phyloP scores from a whole-genome alignment of 2,797 vertebrate genomes.

The Austrolebias charrua region DNA sequence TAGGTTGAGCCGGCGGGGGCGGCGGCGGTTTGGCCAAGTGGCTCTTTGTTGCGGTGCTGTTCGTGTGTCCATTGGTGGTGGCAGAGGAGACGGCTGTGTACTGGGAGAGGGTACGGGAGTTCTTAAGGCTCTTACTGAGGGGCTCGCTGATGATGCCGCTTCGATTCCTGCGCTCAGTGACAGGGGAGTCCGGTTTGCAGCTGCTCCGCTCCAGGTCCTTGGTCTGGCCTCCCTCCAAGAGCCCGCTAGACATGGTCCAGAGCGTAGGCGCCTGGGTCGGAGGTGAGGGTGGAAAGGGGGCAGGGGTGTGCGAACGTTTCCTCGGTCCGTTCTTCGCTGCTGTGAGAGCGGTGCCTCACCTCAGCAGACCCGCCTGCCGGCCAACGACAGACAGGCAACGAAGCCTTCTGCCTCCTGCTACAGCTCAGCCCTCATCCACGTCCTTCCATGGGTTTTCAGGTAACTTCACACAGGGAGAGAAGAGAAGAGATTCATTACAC shows the following conservation, averaged over 20 bases:
- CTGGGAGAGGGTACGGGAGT: slow-evolving; percentile 95
- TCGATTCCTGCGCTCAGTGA: slow-evolving; percentile 91
- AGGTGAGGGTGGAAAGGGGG: slow-evolving; percentile 70
- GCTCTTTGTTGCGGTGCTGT: slow-evolving; percentile 86
- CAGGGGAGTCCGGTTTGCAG: slow-evolving; percentile 80
- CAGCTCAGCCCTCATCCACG: slow-evolving; percentile 77
- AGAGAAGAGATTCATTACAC: slow-evolving; percentile 37
- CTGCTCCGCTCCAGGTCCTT: slow-evolving; percentile 85
- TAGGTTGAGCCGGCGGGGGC: slow-evolving; percentile 80
- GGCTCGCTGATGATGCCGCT: slow-evolving; percentile 97
- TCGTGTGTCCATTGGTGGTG: slow-evolving; percentile 86
- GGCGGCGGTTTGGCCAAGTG: slow-evolving; percentile 83
- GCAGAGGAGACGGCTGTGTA: slow-evolving; percentile 89
- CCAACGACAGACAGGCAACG: slow-evolving; percentile 76
- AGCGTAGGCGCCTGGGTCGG: slow-evolving; percentile 66
- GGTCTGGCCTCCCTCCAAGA: slow-evolving; percentile 82
- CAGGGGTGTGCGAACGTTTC: slow-evolving; percentile 56
- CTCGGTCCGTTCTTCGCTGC: slow-evolving; percentile 63
- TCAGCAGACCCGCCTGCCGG: slow-evolving; percentile 62
- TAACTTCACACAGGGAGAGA: slow-evolving; percentile 74
- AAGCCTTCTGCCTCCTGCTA: slow-evolving; percentile 73
- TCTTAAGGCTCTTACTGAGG: slow-evolving; percentile 96
- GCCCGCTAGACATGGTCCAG: slow-evolving; percentile 91
- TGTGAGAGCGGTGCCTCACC: slow-evolving; percentile 67
- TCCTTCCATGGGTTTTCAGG: slow-evolving; percentile 70